Conservation (phyloP, 2,113 vertebrate genomes). For the Pterocles burchelli region DNA sequence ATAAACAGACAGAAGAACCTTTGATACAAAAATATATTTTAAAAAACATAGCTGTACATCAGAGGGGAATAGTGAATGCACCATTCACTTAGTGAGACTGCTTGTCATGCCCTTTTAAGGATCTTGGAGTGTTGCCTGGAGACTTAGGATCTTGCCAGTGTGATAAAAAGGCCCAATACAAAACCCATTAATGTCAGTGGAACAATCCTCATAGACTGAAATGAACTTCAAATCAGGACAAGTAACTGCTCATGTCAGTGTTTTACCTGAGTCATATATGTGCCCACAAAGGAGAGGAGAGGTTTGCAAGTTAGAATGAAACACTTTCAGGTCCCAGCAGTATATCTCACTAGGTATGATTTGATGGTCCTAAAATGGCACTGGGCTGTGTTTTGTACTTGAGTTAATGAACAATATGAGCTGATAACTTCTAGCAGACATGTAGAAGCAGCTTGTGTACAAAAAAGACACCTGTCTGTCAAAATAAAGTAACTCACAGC, state of each 20-base stretch:
- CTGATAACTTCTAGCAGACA: neutral
- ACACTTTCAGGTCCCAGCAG: neutral
- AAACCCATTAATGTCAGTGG: neutral
- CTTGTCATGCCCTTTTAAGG: neutral
- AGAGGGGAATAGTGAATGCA: neutral
- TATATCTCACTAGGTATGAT: neutral
- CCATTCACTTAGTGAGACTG: neutral
- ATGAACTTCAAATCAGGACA: slow-evolving; percentile 16
- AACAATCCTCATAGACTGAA: neutral
- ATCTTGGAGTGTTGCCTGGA: neutral
- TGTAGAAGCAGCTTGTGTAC: neutral
- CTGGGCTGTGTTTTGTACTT: neutral
- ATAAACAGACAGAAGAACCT: neutral
- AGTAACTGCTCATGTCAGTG: neutral
- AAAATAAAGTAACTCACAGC: neutral
- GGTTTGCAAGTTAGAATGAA: neutral
- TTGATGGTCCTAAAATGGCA: neutral
- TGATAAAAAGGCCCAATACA: neutral
- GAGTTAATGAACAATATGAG: neutral
- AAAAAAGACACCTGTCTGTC: neutral
- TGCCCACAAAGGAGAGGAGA: neutral
- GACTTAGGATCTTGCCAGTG: neutral
- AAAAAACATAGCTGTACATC: neutral
- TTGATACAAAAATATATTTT: neutral
- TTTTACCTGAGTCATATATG: neutral